Evolutionary conservation across 2,113 vertebrate genomes (phyloP).

Genomic region (Fulmarus glacialis): DNA sequence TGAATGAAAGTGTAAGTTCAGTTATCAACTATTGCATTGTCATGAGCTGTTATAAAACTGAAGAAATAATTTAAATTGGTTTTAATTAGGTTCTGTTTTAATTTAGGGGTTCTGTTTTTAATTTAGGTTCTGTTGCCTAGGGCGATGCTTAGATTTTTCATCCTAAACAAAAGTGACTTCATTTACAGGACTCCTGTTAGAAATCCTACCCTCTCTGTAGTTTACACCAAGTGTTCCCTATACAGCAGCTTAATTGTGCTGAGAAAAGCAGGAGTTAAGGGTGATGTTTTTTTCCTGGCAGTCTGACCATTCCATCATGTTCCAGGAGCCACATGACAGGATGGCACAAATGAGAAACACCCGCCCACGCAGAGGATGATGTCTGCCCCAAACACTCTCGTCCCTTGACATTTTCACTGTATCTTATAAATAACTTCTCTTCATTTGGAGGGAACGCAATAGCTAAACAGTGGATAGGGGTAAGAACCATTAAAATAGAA

Average conservation of each 20-base stretch:
- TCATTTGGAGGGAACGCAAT: background rate
- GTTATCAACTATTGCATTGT: background rate
- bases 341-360: constrained; percentile 42
- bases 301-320: background rate
- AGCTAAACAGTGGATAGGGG: background rate
- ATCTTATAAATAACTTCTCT: constrained; percentile 6
- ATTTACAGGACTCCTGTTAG: background rate
- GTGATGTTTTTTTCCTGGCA: constrained; percentile 19
- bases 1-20: background rate
- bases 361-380: background rate
- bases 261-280: constrained; percentile 22
- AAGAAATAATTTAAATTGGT: background rate
- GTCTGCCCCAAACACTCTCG: background rate
- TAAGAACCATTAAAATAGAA: background rate
- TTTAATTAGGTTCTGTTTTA: background rate
- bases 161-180: background rate
- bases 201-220: background rate
- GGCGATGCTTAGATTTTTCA: background rate
- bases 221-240: background rate
- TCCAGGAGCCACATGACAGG: constrained; percentile 45
- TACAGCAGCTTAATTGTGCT: background rate
- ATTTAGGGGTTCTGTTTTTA: background rate
- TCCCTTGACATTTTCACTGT: constrained; percentile 35
- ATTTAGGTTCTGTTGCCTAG: background rate
- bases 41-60: background rate